Evolutionary conservation across 1,140 invertebrate species (phyloP), one percentile per base, ranked within the genome.

Genomic region (Drosophila littoralis): DNA sequence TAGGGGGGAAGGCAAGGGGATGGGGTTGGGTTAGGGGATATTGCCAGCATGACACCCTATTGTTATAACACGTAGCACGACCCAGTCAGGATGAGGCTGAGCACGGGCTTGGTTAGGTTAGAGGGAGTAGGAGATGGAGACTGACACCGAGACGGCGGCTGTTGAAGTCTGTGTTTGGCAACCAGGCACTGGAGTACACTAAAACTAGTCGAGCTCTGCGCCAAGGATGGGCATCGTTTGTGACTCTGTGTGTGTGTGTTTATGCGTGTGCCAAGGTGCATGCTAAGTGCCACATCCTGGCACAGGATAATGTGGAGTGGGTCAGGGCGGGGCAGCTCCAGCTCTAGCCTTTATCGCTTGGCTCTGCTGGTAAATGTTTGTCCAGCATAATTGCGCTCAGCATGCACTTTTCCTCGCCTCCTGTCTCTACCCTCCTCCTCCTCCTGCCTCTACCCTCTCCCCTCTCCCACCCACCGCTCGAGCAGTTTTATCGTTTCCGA

Each of bases 351-450:
- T 55, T 28, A 59, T 61, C 66, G 65, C 55, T 57, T 57, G 48
- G 70, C 55, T 54, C 48, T 63, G 43, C 70, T 89, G 77, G 84
- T 57, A 89, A 89, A 89, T 89, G 84, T 89, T 89, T 89, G 84
- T 89, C 84, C 84, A 89, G 85, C 84, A 89, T 89, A 89, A 89
- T 89, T 89, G 84, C 84, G 84, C 84, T 69, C 84, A 89, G 84
- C 85, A 81, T 89, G 84, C 84, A 89, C 77, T 91, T 88, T 84
- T 58, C 77, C 61, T 77, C 22, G 22, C 22, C 22, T 69, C 45
- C 64, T 60, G 43, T 55, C 61, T 43, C 52, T 28, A 45, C 7
- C 7, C 13, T 55, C 63, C 52, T 40, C 57, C 68, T 48, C 65
- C 48, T 50, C 58, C 36, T 33, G n/a, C 32, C 8, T 35, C 5